A percentile compares a stretch with the other conserved stretches of the same genome.
phyloP scores from a whole-genome alignment of 1,140 invertebrate species.

The Eriocheir sinensis region DNA sequence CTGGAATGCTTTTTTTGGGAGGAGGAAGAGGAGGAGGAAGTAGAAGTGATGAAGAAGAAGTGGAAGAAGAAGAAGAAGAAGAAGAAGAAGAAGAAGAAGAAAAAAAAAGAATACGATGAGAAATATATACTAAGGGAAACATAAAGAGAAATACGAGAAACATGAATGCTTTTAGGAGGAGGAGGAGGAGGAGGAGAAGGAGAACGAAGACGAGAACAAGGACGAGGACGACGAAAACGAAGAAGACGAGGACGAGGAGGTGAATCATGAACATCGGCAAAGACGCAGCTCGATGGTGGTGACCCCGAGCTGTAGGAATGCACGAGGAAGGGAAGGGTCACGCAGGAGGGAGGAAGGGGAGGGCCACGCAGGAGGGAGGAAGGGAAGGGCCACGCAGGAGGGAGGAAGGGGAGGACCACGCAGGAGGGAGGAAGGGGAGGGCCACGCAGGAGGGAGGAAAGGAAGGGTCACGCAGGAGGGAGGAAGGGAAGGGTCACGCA shows the following conservation, averaged over 20 bases:
- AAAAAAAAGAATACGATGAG: neutral
- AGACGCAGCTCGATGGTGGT: neutral
- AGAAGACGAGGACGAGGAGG: conserved; percentile 12
- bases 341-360: neutral
- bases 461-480: no score
- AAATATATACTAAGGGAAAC: neutral
- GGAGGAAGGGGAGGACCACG: no score
- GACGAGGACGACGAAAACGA: neutral
- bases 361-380: neutral
- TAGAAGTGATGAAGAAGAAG: neutral
- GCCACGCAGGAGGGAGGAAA: no score
- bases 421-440: no score
- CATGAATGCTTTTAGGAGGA: neutral
- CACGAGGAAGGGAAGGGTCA: neutral
- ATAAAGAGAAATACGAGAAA: neutral
- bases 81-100: neutral
- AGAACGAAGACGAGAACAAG: neutral
- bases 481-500: no score
- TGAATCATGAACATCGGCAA: neutral
- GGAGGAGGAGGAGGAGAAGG: neutral
- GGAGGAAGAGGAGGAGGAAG: no score
- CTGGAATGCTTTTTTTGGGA: no score
- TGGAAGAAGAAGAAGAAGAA: conserved; percentile 35
- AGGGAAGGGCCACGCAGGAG: neutral
- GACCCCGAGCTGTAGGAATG: neutral